These are phyloP conservation scores for Diplodus sargus DNA, from an alignment of 2,797 vertebrate species.

Conservation along the genomic window DNA sequence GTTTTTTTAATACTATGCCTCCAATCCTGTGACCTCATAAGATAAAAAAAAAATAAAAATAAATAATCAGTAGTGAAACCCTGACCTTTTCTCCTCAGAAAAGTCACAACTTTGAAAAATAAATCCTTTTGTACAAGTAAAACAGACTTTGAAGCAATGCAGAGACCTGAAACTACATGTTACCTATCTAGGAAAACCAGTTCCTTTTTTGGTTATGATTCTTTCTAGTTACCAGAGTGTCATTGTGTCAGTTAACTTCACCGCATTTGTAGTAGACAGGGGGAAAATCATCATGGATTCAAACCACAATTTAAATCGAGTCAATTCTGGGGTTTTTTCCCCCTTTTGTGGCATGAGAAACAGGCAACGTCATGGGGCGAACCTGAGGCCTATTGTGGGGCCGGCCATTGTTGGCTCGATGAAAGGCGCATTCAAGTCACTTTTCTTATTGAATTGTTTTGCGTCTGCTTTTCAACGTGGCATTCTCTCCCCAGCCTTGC, in stretches of 20 bases:
- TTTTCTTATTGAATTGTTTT: slow-evolving; percentile 87
- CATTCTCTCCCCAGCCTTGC: slow-evolving; percentile 78
- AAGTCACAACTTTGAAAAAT: slow-evolving; percentile 8
- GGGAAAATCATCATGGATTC: slow-evolving; percentile 44
- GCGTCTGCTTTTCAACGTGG: slow-evolving; percentile 81
- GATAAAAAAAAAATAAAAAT: slow-evolving; percentile 1
- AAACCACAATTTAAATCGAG: slow-evolving; percentile 68
- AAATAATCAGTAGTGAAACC: slow-evolving; percentile 10
- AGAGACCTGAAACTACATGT: background rate
- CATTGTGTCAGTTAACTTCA: slow-evolving; percentile 61
- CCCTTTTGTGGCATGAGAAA: slow-evolving; percentile 76
- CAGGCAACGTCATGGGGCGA: slow-evolving; percentile 80
- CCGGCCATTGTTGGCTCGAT: slow-evolving; percentile 80
- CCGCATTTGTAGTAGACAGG: slow-evolving; percentile 27
- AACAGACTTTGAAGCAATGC: slow-evolving; percentile 22
- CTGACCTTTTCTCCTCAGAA: slow-evolving; percentile 14
- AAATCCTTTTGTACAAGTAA: slow-evolving; percentile 10
- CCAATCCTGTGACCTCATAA: background rate
- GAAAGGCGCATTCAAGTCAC: slow-evolving; percentile 88
- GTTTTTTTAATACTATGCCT: slow-evolving; percentile 10
- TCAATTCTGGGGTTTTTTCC: slow-evolving; percentile 45
- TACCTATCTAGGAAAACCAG: slow-evolving; percentile 17
- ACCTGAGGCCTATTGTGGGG: slow-evolving; percentile 82
- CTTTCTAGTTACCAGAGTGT: slow-evolving; percentile 31
- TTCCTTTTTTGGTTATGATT: slow-evolving; percentile 16